These are phyloP conservation scores for Scaeva pyrastri DNA, from an alignment of 2,888 invertebrate species.

Conservation along the genomic window DNA sequence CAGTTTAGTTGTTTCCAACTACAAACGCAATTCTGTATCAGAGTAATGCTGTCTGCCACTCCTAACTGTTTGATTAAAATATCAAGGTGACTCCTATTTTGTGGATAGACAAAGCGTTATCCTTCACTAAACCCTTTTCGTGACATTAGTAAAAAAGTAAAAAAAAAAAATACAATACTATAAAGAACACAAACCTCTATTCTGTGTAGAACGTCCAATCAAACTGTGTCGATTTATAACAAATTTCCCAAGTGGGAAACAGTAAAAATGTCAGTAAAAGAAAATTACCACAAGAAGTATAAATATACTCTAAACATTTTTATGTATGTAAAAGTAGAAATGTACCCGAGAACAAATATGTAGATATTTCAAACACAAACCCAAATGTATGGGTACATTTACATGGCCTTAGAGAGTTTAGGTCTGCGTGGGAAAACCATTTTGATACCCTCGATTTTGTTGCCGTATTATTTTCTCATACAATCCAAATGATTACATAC, in stretches of 20 bases:
- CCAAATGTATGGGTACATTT: constrained; percentile 19
- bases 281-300: constrained; percentile 42
- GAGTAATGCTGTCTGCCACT: too few species aligned
- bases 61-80: too few species aligned
- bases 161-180: background rate
- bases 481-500: constrained; percentile 29
- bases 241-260: constrained; percentile 69
- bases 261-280: constrained; percentile 57
- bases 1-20: too few species aligned
- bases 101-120: background rate
- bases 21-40: too few species aligned
- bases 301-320: background rate
- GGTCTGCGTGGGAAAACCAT: constrained; percentile 68
- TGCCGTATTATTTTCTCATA: constrained; percentile 34
- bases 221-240: constrained; percentile 66
- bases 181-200: background rate
- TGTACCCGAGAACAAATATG: constrained; percentile 30
- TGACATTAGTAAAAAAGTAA: too few species aligned
- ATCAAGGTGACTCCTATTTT: background rate
- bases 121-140: background rate
- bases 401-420: constrained; percentile 48
- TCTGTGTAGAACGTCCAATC: constrained; percentile 40
- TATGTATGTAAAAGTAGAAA: background rate
- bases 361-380: constrained; percentile 44
- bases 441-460: constrained; percentile 4